Evolutionary conservation across 2,888 invertebrate species (phyloP).

Genomic region (Orthosia gothica): DNA sequence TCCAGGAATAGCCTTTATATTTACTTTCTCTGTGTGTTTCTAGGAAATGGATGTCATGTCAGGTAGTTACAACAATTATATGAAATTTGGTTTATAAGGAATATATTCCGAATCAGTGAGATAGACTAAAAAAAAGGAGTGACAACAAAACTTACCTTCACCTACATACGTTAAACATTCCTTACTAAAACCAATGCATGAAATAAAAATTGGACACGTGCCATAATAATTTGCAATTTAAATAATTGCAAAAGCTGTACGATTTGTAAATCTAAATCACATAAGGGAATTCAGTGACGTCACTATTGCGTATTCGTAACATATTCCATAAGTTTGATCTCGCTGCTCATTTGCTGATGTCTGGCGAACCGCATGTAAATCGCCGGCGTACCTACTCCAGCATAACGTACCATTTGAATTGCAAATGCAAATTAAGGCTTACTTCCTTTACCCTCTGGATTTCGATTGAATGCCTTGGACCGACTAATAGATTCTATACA

Average conservation of each 20-base stretch:
- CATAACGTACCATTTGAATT: conserved; percentile 78
- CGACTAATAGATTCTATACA: conserved; percentile 52
- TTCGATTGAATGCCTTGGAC: conserved; percentile 51
- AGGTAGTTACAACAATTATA: background rate
- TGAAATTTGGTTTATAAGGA: background rate
- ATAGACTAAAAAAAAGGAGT: conserved; percentile 1
- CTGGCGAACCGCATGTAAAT: conserved; percentile 72
- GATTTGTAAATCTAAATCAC: conserved; percentile 50
- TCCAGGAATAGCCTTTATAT: background rate
- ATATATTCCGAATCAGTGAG: background rate
- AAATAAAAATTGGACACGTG: conserved; percentile 44
- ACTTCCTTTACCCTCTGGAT: conserved; percentile 53
- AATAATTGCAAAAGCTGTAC: conserved; percentile 35
- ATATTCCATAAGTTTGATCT: conserved; percentile 51
- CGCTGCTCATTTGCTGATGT: conserved; percentile 52
- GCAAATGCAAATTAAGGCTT: conserved; percentile 78
- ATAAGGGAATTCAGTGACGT: conserved; percentile 39
- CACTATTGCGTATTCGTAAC: conserved; percentile 36
- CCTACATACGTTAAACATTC: conserved; percentile 15
- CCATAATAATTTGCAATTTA: conserved; percentile 51
- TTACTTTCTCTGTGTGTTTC: conserved; percentile 1
- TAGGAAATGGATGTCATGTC: background rate
- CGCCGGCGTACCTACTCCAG: conserved; percentile 68
- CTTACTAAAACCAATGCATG: conserved; percentile 20
- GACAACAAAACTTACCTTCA: too few species aligned